phyloP scores from a whole-genome alignment of 2,113 vertebrate species.

The Corythoichthys intestinalis region DNA sequence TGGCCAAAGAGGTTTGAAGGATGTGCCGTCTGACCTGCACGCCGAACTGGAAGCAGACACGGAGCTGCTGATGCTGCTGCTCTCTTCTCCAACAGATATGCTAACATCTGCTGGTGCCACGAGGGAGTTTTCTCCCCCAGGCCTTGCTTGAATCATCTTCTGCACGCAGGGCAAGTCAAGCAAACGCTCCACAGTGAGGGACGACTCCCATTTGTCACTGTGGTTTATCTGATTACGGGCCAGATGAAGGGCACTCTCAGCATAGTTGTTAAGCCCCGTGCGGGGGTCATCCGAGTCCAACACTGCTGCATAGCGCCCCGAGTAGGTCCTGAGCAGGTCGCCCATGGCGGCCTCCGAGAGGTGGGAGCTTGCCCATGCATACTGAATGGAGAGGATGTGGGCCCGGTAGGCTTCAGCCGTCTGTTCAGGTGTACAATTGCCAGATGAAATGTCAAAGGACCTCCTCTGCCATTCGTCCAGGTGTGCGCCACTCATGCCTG shows the following conservation, averaged over 20 bases:
- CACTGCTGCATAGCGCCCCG: slow-evolving; percentile 82
- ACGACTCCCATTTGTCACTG: slow-evolving; percentile 89
- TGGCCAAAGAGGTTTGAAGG: slow-evolving; percentile 27
- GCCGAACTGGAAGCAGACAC: slow-evolving; percentile 19
- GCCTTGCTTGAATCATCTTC: slow-evolving; percentile 72
- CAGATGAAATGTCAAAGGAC: slow-evolving; percentile 85
- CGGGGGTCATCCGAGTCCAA: slow-evolving; percentile 84
- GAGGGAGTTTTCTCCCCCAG: slow-evolving; percentile 41
- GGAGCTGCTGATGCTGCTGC: slow-evolving; percentile 49
- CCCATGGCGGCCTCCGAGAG: slow-evolving; percentile 80
- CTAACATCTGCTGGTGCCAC: slow-evolving; percentile 64
- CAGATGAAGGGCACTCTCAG: slow-evolving; percentile 81
- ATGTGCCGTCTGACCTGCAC: slow-evolving; percentile 31
- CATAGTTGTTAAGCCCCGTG: slow-evolving; percentile 90
- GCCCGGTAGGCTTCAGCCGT: slow-evolving; percentile 88
- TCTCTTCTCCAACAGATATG: slow-evolving; percentile 63
- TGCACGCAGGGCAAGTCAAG: slow-evolving; percentile 78
- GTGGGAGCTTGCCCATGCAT: slow-evolving; percentile 86
- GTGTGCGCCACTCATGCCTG: slow-evolving; percentile 74
- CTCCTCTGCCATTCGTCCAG: slow-evolving; percentile 91
- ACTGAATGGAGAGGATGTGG: slow-evolving; percentile 85
- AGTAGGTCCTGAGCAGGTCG: slow-evolving; percentile 82
- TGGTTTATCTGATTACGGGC: slow-evolving; percentile 81
- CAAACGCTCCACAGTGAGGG: slow-evolving; percentile 76
- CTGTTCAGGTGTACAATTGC: slow-evolving; percentile 78